Conservation (phyloP, 2,888 invertebrate species). For the Ctena decussata region DNA sequence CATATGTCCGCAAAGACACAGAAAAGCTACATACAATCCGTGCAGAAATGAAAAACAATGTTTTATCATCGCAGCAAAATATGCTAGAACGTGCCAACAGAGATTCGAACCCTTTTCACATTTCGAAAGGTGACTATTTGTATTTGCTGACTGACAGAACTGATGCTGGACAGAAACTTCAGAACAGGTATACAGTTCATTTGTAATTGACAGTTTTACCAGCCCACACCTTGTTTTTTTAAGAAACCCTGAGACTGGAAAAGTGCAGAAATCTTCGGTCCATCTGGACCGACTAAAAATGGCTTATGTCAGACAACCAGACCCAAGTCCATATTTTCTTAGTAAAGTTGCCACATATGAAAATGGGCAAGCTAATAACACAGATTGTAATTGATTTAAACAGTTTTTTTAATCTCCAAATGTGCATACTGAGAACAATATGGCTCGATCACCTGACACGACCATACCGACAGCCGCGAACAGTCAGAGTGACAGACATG, state of each 20-base stretch:
- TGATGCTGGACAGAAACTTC: conserved; percentile 24
- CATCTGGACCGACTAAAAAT: conserved; percentile 7
- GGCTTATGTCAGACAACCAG: conserved; percentile 22
- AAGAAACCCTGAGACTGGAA: conserved; percentile 19
- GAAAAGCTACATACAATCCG: background rate
- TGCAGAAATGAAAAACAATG: background rate
- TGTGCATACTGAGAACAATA: no score
- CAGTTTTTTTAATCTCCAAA: no score
- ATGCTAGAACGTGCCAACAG: conserved; percentile 14
- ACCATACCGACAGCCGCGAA: no score
- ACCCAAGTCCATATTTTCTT: background rate
- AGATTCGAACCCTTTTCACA: background rate
- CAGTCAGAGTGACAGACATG: no score
- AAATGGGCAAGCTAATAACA: no score
- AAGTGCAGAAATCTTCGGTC: background rate
- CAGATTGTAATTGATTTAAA: no score
- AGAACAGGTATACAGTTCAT: conserved; percentile 19
- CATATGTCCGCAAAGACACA: background rate
- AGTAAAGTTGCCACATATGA: no score
- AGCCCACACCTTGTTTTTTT: conserved; percentile 32
- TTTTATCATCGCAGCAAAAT: background rate
- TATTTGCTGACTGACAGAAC: conserved; percentile 3
- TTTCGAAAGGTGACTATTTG: conserved; percentile 30
- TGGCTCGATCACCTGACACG: no score
- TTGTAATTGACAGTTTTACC: conserved; percentile 26